Base-by-base conservation (phyloP, 92 coral and sea anemone species). In the Hydrozoanthus gracilis region DNA sequence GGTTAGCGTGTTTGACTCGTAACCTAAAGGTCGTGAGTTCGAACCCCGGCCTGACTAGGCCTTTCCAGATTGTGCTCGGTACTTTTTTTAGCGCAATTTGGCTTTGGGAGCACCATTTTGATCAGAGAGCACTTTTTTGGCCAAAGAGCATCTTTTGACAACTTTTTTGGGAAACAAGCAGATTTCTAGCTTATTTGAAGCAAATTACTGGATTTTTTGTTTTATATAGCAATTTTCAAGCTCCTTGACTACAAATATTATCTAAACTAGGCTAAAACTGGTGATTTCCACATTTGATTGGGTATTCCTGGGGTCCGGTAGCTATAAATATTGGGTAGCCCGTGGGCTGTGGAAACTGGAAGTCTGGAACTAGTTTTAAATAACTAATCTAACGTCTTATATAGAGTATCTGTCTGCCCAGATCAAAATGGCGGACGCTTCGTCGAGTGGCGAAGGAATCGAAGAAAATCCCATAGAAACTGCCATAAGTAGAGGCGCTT, bases 141-240 rank as follows among this genome's bases (percentile, higher is more conserved):
- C 35, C 35, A 27, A 27, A 27, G 35, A 27, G 35, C 35, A 27
- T 27, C 35, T 71, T 83, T 71, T 71, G 64, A 55, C 79, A 70
- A 84, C 82, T 54, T 72, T 72, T 84, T 70, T 56, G 80, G 82
- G 50, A 84, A 84, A 76, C 76, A 58, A 52, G 89, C 83, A 52
- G 62, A 48, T 64, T 86, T 84, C 50, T 86, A 72, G 89, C 89
- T 51, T 70, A 58, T 87, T 87, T 87, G 86, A 79, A 87, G 86
- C 90, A 87, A 87, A 87, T 77, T 87, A 83, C 86, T 87, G 76
- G 71, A 80, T 88, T 46, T 46, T 79, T 79, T 88, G 82, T 88
- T 71, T 51, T 12, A 75, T 60, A 88, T 78, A 88, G 76, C 86
- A 80, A 88, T 83, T 88, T n/a, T 88, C 65, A 80, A 88, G 83